phyloP scores from a whole-genome alignment of 2,797 vertebrate genomes.

The Cossypha dichroa region DNA sequence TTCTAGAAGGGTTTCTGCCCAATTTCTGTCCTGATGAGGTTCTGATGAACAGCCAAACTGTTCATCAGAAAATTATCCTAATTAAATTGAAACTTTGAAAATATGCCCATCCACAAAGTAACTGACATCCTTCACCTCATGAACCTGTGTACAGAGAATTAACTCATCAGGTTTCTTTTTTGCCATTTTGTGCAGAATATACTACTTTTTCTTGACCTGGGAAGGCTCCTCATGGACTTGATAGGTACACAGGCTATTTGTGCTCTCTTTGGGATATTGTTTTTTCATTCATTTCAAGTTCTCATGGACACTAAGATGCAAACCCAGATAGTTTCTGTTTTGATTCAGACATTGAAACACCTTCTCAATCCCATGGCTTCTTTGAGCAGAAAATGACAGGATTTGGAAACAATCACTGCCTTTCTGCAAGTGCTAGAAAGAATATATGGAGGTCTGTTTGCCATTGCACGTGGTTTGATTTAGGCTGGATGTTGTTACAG shows the following conservation, averaged over 20 bases:
- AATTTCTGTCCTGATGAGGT: conserved; percentile 6
- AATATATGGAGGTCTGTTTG: background rate
- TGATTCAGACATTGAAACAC: background rate
- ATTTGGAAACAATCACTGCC: background rate
- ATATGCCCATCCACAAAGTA: background rate
- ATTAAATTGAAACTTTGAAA: conserved; percentile 2
- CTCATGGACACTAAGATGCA: background rate
- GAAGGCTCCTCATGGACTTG: background rate
- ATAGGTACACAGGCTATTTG: background rate
- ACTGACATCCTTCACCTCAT: background rate
- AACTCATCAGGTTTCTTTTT: background rate
- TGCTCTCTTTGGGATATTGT: background rate
- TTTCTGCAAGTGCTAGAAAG: background rate
- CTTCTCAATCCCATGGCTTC: background rate
- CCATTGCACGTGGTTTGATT: background rate
- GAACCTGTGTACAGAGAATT: background rate
- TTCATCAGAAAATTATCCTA: background rate
- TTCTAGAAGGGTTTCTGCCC: conserved; percentile 31
- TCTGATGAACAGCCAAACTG: conserved; percentile 41
- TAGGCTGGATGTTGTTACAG: background rate
- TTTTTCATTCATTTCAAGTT: background rate
- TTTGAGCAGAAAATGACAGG: background rate
- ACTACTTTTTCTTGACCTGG: background rate
- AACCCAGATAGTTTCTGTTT: background rate
- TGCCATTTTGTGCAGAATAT: background rate